Conservation (phyloP, 2,797 vertebrate species). For the Paedocypris micromegethes region DNA sequence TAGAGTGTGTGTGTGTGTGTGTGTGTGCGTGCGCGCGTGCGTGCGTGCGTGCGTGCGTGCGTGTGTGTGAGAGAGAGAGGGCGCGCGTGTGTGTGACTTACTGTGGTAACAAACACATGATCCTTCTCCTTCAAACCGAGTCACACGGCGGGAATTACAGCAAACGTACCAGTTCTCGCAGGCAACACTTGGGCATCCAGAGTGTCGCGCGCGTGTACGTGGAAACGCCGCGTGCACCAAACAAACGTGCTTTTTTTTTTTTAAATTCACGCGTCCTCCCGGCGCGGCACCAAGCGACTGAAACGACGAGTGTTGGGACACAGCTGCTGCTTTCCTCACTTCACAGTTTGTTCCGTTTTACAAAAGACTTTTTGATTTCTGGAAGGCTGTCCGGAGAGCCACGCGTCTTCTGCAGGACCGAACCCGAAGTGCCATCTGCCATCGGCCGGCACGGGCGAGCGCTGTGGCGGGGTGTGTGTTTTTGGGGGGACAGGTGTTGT, state of each 20-base stretch:
- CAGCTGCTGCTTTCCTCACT: constrained; percentile 51
- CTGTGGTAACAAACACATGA: constrained; percentile 51
- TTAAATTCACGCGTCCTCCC: constrained; percentile 54
- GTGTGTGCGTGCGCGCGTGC: too few species aligned
- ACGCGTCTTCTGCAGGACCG: constrained; percentile 52
- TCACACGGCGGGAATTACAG: constrained; percentile 39
- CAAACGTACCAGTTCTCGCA: constrained; percentile 42
- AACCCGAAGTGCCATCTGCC: constrained; percentile 70
- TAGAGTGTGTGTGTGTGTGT: too few species aligned
- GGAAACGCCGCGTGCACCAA: constrained; percentile 40
- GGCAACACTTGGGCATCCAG: constrained; percentile 45
- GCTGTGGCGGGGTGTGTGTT: constrained; percentile 62
- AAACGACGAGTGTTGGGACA: constrained; percentile 55
- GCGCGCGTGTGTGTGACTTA: too few species aligned
- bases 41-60: too few species aligned
- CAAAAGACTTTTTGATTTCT: constrained; percentile 54
- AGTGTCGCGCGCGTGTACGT: constrained; percentile 32
- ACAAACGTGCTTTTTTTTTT: constrained; percentile 48
- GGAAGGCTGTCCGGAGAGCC: constrained; percentile 57
- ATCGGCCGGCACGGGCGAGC: constrained; percentile 65
- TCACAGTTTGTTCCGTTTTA: constrained; percentile 43
- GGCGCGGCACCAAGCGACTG: constrained; percentile 53
- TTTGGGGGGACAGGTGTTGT: constrained; percentile 71
- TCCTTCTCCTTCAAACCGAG: constrained; percentile 53
- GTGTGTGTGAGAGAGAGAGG: too few species aligned